A percentile compares a stretch with the other conserved stretches of the same genome.
Evolutionary conservation across 2,113 vertebrate species (phyloP).

Genomic region (Amphiprion ocellaris): DNA sequence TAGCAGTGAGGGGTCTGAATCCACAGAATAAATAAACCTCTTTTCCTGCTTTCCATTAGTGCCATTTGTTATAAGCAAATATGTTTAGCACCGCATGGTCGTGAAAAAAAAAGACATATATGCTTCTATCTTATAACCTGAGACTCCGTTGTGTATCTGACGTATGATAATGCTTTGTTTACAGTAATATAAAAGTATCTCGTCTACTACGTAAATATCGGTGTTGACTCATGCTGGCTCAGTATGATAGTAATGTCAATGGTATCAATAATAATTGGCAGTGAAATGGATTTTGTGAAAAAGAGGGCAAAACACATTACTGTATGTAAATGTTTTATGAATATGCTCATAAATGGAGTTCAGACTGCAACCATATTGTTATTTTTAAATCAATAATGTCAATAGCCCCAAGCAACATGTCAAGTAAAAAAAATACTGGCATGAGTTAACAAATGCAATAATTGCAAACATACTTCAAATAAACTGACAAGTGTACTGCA

Average conservation of each 20-base stretch:
- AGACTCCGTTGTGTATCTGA: conserved; percentile 26
- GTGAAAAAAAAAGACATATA: conserved; percentile 25
- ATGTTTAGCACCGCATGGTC: conserved; percentile 37
- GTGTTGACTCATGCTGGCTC: conserved; percentile 50
- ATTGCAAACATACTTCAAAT: conserved; percentile 83
- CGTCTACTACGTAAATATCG: conserved; percentile 46
- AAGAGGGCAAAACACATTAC: conserved; percentile 59
- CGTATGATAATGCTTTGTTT: conserved; percentile 49
- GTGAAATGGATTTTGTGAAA: conserved; percentile 50
- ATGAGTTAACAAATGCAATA: conserved; percentile 80
- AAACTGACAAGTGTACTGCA: conserved; percentile 72
- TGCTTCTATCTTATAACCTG: conserved; percentile 38
- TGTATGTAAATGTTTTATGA: conserved; percentile 77
- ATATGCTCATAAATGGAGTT: conserved; percentile 67
- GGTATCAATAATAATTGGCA: conserved; percentile 67
- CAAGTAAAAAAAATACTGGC: conserved; percentile 73
- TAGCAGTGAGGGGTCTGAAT: conserved; percentile 32
- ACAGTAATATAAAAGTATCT: conserved; percentile 34
- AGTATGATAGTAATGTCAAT: conserved; percentile 62
- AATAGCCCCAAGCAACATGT: conserved; percentile 76
- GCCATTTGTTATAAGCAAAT: conserved; percentile 51
- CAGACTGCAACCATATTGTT: conserved; percentile 66
- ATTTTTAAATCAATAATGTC: conserved; percentile 81
- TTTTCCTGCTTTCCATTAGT: conserved; percentile 42
- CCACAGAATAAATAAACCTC: conserved; percentile 48